Conservation (phyloP, 2,113 vertebrate species). For the Nothoprocta pentlandii region DNA sequence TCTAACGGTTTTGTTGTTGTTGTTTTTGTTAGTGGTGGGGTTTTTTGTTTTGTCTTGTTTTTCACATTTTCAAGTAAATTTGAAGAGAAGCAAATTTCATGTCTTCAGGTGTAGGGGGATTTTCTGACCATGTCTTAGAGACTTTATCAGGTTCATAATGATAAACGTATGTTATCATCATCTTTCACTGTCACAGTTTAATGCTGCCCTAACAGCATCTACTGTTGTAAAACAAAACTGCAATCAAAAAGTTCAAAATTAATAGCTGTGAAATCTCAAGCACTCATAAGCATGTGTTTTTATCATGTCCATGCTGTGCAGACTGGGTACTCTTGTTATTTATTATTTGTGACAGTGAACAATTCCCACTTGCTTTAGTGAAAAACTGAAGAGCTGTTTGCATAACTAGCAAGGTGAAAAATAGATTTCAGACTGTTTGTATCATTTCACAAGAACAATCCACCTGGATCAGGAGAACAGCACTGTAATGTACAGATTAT, state of each 20-base stretch:
- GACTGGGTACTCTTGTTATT: slow-evolving; percentile 57
- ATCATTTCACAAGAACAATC: slow-evolving; percentile 19
- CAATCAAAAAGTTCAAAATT: slow-evolving; percentile 74
- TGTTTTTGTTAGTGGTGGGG: no score
- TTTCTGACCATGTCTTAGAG: slow-evolving; percentile 36
- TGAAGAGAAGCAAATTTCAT: not conserved
- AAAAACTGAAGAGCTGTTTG: slow-evolving; percentile 71
- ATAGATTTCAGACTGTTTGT: slow-evolving; percentile 37
- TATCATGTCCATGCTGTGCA: slow-evolving; percentile 61
- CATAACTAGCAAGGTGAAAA: slow-evolving; percentile 57
- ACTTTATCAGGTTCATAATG: slow-evolving; percentile 23
- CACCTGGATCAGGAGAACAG: not conserved
- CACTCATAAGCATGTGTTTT: slow-evolving; percentile 62
- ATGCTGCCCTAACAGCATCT: slow-evolving; percentile 57
- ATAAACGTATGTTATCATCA: slow-evolving; percentile 58
- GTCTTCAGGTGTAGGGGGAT: not conserved
- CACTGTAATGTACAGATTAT: not conserved
- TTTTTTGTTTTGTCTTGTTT: no score
- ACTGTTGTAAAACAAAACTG: slow-evolving; percentile 65
- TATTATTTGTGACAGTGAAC: slow-evolving; percentile 73
- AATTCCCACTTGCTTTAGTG: slow-evolving; percentile 71
- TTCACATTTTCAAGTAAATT: no score
- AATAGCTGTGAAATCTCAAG: slow-evolving; percentile 69
- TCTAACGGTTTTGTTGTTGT: not conserved
- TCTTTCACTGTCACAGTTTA: slow-evolving; percentile 24